A percentile compares a stretch with the other conserved stretches of the same genome.
Conservation (phyloP, 2,888 invertebrate genomes). For the Tetragonisca angustula region DNA sequence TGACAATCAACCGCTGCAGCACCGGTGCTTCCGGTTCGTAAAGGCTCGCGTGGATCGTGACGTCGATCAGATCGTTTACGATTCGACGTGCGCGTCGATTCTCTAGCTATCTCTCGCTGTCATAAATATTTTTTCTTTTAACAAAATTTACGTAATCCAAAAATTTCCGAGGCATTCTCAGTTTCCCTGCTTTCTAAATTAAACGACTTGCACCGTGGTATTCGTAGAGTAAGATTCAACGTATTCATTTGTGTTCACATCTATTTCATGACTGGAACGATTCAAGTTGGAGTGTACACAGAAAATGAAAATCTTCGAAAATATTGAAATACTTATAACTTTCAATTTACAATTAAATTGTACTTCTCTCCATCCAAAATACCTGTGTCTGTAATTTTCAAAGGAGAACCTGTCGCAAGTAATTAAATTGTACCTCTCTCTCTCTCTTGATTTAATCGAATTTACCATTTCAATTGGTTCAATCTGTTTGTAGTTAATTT, state of each 20-base stretch:
- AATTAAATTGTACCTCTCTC: background rate
- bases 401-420: background rate
- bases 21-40: slow-evolving; percentile 50
- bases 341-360: background rate
- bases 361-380: too few species aligned
- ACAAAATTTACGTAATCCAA: background rate
- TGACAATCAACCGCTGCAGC: slow-evolving; percentile 34
- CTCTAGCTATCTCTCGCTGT: background rate
- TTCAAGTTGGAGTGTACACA: too few species aligned
- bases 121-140: background rate
- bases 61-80: background rate
- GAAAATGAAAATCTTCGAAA: too few species aligned
- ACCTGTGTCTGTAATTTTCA: too few species aligned
- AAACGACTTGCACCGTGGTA: background rate
- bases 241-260: background rate
- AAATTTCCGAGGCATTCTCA: background rate
- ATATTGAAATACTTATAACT: too few species aligned
- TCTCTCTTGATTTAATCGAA: too few species aligned
- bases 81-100: background rate
- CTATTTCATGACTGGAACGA: too few species aligned
- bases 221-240: slow-evolving; percentile 2
- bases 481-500: too few species aligned
- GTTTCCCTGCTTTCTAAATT: background rate
- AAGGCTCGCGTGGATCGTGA: background rate
- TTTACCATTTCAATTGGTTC: too few species aligned